phyloP scores from a whole-genome alignment of 2,888 invertebrate genomes.

The Acanthopleura granulata region DNA sequence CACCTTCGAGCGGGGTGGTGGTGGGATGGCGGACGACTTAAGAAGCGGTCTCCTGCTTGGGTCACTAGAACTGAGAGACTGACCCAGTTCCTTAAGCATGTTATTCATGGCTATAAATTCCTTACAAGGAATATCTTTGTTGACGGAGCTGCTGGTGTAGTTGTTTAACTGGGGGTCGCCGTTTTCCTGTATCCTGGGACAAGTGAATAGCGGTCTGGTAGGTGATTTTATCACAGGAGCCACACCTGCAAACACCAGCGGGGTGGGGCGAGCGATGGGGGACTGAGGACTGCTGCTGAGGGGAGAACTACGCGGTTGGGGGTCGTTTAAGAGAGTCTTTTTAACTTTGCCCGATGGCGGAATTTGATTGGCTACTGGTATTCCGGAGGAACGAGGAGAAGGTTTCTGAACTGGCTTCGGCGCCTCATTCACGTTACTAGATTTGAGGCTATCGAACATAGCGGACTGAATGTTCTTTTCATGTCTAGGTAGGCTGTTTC shows the following conservation, averaged over 20 bases:
- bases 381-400: neutral
- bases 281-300: conserved; percentile 22
- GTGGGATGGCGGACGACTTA: conserved; percentile 17
- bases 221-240: conserved; percentile 38
- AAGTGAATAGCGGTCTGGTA: conserved; percentile 31
- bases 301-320: neutral
- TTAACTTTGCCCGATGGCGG: conserved; percentile 10
- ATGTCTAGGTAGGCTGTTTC: conserved; percentile 6
- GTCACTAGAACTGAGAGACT: conserved; percentile 33
- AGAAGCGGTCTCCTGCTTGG: neutral
- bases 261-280: conserved; percentile 43
- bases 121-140: conserved; percentile 44
- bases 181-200: neutral
- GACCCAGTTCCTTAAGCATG: conserved; percentile 50
- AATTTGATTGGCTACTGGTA: neutral
- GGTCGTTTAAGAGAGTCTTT: neutral
- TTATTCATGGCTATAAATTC: conserved; percentile 42
- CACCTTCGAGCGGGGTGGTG: neutral
- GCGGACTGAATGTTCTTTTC: conserved; percentile 45
- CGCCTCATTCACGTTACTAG: conserved; percentile 12
- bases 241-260: conserved; percentile 44
- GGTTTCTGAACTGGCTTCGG: neutral
- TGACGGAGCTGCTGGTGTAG: conserved; percentile 22
- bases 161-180: neutral
- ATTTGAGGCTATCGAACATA: conserved; percentile 57